Evolutionary conservation across 2,797 vertebrate genomes (phyloP).

Genomic region (Neosilurus hyrtlii): DNA sequence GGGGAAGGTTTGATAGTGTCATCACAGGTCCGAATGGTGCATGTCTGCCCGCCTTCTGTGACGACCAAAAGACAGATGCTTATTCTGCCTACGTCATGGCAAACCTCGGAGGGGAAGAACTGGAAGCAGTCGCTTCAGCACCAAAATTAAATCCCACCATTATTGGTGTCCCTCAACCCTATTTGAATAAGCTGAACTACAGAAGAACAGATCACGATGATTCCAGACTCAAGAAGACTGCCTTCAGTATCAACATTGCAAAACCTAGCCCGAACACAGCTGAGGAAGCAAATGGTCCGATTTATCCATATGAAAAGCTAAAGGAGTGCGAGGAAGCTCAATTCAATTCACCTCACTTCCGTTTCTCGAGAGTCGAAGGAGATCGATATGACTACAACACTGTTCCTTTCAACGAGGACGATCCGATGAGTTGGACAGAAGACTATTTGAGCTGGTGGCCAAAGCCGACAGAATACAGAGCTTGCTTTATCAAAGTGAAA

Average conservation of each 20-base stretch:
- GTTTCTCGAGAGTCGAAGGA: constrained; percentile 93
- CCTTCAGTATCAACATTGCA: constrained; percentile 91
- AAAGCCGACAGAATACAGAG: constrained; percentile 94
- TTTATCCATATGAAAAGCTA: constrained; percentile 88
- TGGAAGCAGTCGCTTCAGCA: constrained; percentile 86
- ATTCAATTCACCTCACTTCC: constrained; percentile 86
- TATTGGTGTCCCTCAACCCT: constrained; percentile 90
- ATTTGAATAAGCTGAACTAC: constrained; percentile 89
- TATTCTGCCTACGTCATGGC: constrained; percentile 90
- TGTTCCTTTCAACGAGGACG: constrained; percentile 92
- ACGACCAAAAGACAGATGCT: constrained; percentile 85
- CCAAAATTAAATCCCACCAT: constrained; percentile 88
- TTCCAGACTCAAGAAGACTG: constrained; percentile 85
- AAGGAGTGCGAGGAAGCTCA: constrained; percentile 90
- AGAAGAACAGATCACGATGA: constrained; percentile 89
- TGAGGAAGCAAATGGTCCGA: constrained; percentile 89
- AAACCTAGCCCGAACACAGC: constrained; percentile 85
- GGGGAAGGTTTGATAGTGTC: constrained; percentile 94
- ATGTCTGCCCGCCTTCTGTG: constrained; percentile 94
- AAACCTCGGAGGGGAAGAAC: constrained; percentile 91
- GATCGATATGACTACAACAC: constrained; percentile 95
- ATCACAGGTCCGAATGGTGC: constrained; percentile 88
- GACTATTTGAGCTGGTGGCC: constrained; percentile 99
- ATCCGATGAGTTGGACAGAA: constrained; percentile 96
- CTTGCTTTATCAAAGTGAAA: constrained; percentile 95